A percentile compares a stretch with the other conserved stretches of the same genome.
phyloP scores from a whole-genome alignment of 2,888 invertebrate genomes.

The Lycaena phlaeas region DNA sequence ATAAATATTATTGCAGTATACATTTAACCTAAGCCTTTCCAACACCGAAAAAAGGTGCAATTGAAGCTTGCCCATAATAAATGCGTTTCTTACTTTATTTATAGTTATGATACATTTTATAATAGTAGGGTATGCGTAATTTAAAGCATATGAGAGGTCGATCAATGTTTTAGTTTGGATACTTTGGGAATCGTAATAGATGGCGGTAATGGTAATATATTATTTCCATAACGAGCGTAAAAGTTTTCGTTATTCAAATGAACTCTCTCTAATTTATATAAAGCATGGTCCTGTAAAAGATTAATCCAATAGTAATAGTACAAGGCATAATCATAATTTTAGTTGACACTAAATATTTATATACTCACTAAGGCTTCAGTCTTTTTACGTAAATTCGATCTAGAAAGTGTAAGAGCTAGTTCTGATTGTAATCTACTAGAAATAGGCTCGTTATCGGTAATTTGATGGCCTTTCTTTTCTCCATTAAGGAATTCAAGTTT shows the following conservation, averaged over 20 bases:
- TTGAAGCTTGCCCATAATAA: background rate
- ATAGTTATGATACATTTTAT: conserved; percentile 2
- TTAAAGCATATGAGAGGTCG: conserved; percentile 2
- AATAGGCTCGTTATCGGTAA: conserved; percentile 65
- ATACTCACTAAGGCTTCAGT: conserved; percentile 76
- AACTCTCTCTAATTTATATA: conserved; percentile 25
- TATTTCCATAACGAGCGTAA: conserved; percentile 64
- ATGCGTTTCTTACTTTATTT: conserved; percentile 8
- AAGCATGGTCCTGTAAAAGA: conserved; percentile 48
- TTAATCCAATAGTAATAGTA: conserved; percentile 17
- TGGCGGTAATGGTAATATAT: conserved; percentile 59
- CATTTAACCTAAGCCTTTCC: background rate
- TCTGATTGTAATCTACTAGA: conserved; percentile 81
- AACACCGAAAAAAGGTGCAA: background rate
- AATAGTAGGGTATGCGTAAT: background rate
- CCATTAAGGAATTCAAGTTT: conserved; percentile 78
- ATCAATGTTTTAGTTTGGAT: conserved; percentile 38
- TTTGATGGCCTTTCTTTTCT: conserved; percentile 49
- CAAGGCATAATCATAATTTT: background rate
- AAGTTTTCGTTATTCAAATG: conserved; percentile 54
- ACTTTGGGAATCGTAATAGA: conserved; percentile 64
- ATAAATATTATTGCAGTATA: too few relatives aligned
- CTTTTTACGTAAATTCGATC: conserved; percentile 83
- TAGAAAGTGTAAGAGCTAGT: conserved; percentile 81
- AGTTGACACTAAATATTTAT: background rate